A percentile compares a stretch with the other conserved stretches of the same genome.
phyloP scores from a whole-genome alignment of 1,140 invertebrate genomes.

The Danaus plexippus region DNA sequence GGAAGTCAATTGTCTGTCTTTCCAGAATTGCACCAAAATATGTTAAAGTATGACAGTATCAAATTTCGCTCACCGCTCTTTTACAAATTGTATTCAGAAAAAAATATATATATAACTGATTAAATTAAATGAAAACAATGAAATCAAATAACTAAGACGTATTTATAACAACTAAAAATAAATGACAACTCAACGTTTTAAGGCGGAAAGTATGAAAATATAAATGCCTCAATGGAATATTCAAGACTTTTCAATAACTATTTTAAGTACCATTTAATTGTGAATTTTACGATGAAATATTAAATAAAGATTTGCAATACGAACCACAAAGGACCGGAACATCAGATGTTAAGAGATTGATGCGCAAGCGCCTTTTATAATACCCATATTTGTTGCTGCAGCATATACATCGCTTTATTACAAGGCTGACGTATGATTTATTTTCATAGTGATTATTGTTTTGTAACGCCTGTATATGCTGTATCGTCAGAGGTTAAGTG shows the following conservation, averaged over 20 bases:
- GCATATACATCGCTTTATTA: slow-evolving; percentile 1
- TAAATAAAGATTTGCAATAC: not conserved
- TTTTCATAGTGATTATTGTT: not conserved
- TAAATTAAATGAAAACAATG: no score
- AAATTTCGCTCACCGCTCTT: slow-evolving; percentile 31
- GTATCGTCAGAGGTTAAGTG: no score
- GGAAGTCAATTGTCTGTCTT: slow-evolving; percentile 58
- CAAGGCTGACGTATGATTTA: not conserved
- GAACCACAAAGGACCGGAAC: slow-evolving; percentile 2
- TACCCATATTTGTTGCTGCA: slow-evolving; percentile 8
- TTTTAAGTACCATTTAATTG: no score
- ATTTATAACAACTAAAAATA: no score
- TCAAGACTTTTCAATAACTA: no score
- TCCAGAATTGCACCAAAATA: slow-evolving; percentile 35
- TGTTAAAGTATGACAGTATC: slow-evolving; percentile 37
- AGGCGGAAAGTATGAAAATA: no score
- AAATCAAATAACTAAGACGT: no score
- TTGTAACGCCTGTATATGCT: no score
- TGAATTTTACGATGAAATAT: no score
- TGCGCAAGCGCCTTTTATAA: slow-evolving; percentile 36
- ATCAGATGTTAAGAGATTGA: slow-evolving; percentile 11
- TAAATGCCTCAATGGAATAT: no score
- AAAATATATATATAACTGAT: no score
- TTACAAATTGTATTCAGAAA: slow-evolving; percentile 3
- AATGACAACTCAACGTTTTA: no score